Percentiles rank a stretch among this genome's conserved stretches.
These are phyloP conservation scores for Athalia circularis DNA, from an alignment of 2,888 invertebrate species.

Conservation along the genomic window DNA sequence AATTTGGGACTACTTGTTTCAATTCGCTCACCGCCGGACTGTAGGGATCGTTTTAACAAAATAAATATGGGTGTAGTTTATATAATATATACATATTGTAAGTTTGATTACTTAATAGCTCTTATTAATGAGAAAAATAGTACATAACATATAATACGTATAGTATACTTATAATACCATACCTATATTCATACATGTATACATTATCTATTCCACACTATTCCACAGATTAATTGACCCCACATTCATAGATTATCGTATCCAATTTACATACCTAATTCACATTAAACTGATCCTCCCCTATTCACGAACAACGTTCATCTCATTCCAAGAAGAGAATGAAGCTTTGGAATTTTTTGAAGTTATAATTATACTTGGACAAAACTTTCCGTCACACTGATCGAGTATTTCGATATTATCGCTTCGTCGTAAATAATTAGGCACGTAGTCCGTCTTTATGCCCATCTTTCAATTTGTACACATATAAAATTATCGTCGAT, in stretches of 20 bases:
- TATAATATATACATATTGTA: neutral
- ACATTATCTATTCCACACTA: neutral
- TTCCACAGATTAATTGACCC: conserved; percentile 1
- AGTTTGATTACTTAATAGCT: conserved; percentile 20
- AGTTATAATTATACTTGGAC: too few species aligned
- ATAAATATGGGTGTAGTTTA: neutral
- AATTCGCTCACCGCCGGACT: conserved; percentile 14
- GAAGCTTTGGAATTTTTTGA: too few species aligned
- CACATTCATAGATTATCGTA: neutral
- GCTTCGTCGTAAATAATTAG: too few species aligned
- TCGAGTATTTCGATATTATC: too few species aligned
- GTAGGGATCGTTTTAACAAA: conserved; percentile 16
- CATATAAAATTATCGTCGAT: too few species aligned
- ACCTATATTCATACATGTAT: neutral
- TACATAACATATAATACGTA: conserved; percentile 5
- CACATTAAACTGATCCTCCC: neutral
- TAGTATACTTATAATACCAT: too few species aligned
- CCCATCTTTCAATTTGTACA: too few species aligned
- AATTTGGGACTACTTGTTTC: conserved; percentile 21
- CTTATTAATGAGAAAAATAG: conserved; percentile 4
- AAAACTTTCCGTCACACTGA: too few species aligned
- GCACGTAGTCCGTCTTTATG: too few species aligned
- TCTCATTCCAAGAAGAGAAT: neutral
- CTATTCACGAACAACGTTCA: neutral
- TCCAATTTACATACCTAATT: neutral